phyloP scores from a whole-genome alignment of 2,888 invertebrate species.

The Aphelenchoides bicaudatus region DNA sequence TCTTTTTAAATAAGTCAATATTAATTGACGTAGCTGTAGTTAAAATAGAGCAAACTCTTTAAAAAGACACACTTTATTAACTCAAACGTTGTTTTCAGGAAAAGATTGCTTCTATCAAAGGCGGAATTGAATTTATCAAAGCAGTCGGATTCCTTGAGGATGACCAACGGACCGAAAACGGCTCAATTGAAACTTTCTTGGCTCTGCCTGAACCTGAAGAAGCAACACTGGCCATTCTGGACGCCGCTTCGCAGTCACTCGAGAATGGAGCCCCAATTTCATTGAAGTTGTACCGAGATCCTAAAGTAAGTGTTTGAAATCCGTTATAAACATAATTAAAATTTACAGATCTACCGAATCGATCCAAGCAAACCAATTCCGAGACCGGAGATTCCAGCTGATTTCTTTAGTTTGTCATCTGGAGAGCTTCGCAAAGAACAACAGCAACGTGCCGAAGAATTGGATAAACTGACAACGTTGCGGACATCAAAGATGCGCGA shows the following conservation, averaged over 20 bases:
- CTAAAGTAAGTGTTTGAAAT: constrained; percentile 67
- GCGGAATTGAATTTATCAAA: constrained; percentile 39
- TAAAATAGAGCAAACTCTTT: too few relatives aligned
- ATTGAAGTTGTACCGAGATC: constrained; percentile 78
- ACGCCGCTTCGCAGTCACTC: constrained; percentile 16
- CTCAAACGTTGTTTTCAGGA: too few relatives aligned
- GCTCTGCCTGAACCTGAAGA: constrained; percentile 46
- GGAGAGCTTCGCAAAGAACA: constrained; percentile 70
- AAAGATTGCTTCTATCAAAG: constrained; percentile 32
- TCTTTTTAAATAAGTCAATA: too few relatives aligned
- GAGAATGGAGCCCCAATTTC: constrained; percentile 66
- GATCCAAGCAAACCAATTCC: constrained; percentile 37
- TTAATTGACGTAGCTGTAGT: too few relatives aligned
- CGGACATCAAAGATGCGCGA: constrained; percentile 92
- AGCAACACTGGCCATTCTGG: constrained; percentile 3
- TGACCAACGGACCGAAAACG: constrained; percentile 64
- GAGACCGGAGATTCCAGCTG: constrained; percentile 71
- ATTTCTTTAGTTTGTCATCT: constrained; percentile 77
- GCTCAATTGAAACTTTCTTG: constrained; percentile 50
- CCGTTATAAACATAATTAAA: not conserved
- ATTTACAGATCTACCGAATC: constrained; percentile 37
- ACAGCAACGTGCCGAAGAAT: constrained; percentile 34
- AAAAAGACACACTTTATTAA: too few relatives aligned
- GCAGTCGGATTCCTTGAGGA: constrained; percentile 71
- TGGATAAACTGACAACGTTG: constrained; percentile 69